phyloP scores from a whole-genome alignment of 2,797 vertebrate species.

The Taenioides sp. region DNA sequence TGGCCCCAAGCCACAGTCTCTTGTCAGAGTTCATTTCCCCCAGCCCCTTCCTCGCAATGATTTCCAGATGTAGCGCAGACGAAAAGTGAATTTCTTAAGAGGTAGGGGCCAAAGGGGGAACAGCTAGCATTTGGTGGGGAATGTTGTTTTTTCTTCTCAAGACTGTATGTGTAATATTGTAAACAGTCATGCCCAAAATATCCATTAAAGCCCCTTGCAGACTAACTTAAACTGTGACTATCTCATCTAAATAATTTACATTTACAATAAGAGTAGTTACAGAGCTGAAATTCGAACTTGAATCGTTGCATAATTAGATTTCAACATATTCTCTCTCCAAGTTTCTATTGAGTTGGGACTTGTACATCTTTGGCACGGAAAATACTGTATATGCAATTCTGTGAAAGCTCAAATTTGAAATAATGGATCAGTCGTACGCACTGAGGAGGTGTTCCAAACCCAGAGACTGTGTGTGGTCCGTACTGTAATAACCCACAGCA shows the following conservation, averaged over 20 bases:
- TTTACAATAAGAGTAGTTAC: constrained; percentile 16
- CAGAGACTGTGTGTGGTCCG: constrained; percentile 76
- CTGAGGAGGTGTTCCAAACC: constrained; percentile 54
- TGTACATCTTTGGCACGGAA: constrained; percentile 59
- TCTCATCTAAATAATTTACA: constrained; percentile 16
- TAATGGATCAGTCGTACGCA: constrained; percentile 62
- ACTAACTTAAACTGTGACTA: constrained; percentile 17
- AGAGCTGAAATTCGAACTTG: constrained; percentile 7
- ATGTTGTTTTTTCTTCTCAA: constrained; percentile 22
- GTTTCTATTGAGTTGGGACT: constrained; percentile 59
- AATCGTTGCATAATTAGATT: constrained; percentile 22
- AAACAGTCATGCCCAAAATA: constrained; percentile 24
- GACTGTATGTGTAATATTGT: constrained; percentile 49
- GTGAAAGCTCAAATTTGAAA: constrained; percentile 60
- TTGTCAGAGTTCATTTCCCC: constrained; percentile 70
- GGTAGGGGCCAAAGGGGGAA: constrained; percentile 52
- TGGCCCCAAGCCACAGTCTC: constrained; percentile 67
- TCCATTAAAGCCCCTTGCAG: constrained; percentile 21
- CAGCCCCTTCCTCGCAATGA: constrained; percentile 71
- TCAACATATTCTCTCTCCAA: constrained; percentile 48
- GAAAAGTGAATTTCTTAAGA: constrained; percentile 68
- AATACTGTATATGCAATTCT: constrained; percentile 37
- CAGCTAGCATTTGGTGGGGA: constrained; percentile 29
- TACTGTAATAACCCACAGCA: constrained; percentile 66
- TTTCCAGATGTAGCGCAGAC: constrained; percentile 85